Evolutionary conservation across 2,888 invertebrate genomes (phyloP), one percentile per base, ranked within the genome.

Genomic region (Callinectes sapidus): DNA sequence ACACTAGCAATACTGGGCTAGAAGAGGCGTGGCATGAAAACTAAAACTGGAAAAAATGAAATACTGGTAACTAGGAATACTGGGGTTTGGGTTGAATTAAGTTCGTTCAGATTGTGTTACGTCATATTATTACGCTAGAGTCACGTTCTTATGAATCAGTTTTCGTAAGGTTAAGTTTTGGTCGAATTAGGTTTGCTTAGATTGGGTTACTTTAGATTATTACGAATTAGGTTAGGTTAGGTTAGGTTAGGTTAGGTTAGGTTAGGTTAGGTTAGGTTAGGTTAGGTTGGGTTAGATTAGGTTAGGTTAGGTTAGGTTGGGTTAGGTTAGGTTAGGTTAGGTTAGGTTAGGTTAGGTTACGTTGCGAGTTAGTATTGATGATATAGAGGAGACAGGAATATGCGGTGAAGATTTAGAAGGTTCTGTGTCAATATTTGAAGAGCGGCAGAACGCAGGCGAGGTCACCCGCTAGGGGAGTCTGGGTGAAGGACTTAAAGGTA

Each of bases 371-470:
- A 39, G 39, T 39, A 23, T 16, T 61, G 61, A 10, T 61, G 3
- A 28, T 6, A 71, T 23, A 81, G 81, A 81, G 35, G 81, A 81
- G 0, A 35, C 81, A 81, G 10, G 81, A 81, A 32, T 81, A 81
- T 81, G 35, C 14, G 2, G 81, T 35, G 35, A 81, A 35, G 81
- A 81, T 81, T 81, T 35, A 35, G 81, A 32, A 35, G 81, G 81
- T 81, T 81, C 71, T 81, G 16, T 81, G 81, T 81, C 81, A 81
- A 81, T 81, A 81, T 81, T 81, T 81, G 81, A 81, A 35, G 81
- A 13, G 81, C 10, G 35, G 81, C 35, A 16, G 35, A 81, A 32
- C 81, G 81, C 32, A 10, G 13, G 81, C 32, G 32, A 81, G 81
- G 81, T 32, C 81, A 81, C 16, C 81, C 81, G 81, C 35, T n/a